These are phyloP conservation scores for Hippoglossus hippoglossus DNA, from an alignment of 2,797 vertebrate genomes.

Conservation along the genomic window DNA sequence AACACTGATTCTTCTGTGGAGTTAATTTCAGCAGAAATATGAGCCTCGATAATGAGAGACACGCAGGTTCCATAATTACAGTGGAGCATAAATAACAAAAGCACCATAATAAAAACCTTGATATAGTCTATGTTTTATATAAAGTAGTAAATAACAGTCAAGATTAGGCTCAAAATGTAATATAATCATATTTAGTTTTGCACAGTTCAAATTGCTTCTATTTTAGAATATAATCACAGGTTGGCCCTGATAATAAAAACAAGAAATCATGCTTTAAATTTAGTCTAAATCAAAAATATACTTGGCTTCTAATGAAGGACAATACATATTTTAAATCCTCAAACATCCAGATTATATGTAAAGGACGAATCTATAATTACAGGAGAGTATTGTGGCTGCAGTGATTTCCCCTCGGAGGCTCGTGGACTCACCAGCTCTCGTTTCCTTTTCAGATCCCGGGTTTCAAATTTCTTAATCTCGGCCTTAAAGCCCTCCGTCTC, in stretches of 20 bases:
- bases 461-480: conserved; percentile 93
- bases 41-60: neutral
- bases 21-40: too few species aligned
- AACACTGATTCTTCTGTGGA: too few species aligned
- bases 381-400: too few species aligned
- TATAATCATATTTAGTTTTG: neutral
- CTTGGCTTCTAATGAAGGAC: too few species aligned
- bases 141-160: neutral
- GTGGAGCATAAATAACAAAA: neutral
- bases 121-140: neutral
- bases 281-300: neutral
- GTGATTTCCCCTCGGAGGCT: neutral
- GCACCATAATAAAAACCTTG: neutral
- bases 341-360: too few species aligned
- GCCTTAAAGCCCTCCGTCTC: conserved; percentile 94
- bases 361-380: too few species aligned
- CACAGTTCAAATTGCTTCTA: neutral
- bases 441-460: conserved; percentile 91
- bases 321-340: neutral
- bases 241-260: neutral
- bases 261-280: neutral
- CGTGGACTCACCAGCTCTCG: conserved; percentile 87
- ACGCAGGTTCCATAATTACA: neutral
- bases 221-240: neutral
- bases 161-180: neutral